Evolutionary conservation across 2,888 invertebrate genomes (phyloP), one percentile per base, ranked within the genome.

Genomic region (Merodon equestris): DNA sequence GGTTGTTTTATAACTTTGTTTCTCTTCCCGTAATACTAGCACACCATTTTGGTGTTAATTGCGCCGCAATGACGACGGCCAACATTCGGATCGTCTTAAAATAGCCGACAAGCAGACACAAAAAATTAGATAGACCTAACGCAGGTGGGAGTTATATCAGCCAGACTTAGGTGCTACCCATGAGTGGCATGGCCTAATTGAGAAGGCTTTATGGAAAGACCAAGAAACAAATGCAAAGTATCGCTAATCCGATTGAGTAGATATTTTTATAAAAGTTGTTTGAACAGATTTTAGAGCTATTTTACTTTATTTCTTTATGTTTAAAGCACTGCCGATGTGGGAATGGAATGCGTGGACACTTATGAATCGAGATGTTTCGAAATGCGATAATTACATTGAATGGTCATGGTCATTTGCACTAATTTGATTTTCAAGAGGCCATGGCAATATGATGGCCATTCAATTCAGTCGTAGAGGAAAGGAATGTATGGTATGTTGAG

Each of bases 161-260:
- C 27, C 14, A 47, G 47, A 53, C 38, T 57, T 38, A 3, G 45
- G 42, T 61, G 66, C 72, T 50, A 51, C 44, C 36, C 45, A 34
- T 18, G 48, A 68, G 14, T 73, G 66, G 57, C 36, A n/a, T 67
- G 73, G 48, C 77, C 73, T 73, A 57, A 63, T 64, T 68, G 63
- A 54, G 73, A 73, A 79, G 73, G 77, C 68, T 67, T 68, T 58
- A 73, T 48, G 56, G 36, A 44, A 53, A 66, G 13, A 48, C 13
- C 36, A 14, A 51, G 17, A 38, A 38, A 9, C 40, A 9, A n/a
- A n/a, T 9, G 12, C 9, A 54, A 47, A 50, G 38, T 63, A 9
- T 19, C 50, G 47, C 47, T 67, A 77, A 63, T 58, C 47, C 44
- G 45, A 54, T 67, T 50, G 40, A 73, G 27, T 40, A 40, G n/a